Conservation (phyloP, 2,797 vertebrate species). For the Ctenochaetus hawaiiensis region DNA sequence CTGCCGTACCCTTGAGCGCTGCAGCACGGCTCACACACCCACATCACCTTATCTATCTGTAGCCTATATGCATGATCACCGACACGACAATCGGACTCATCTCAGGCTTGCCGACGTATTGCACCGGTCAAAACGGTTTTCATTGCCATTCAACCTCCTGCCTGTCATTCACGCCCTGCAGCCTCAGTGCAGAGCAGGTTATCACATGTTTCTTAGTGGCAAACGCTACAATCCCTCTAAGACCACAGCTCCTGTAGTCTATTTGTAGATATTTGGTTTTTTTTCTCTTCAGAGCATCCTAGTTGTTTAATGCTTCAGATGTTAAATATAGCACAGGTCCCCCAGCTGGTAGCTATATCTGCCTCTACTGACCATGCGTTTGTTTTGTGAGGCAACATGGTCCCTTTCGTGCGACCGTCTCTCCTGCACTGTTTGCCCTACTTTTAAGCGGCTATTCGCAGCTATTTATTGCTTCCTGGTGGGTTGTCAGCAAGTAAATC, state of each 20-base stretch:
- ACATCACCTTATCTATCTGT: constrained; percentile 40
- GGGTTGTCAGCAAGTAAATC: constrained; percentile 11
- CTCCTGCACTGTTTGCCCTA: constrained; percentile 66
- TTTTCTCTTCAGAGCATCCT: not conserved
- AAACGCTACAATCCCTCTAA: constrained; percentile 3
- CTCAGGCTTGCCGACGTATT: not conserved
- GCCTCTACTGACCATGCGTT: constrained; percentile 62
- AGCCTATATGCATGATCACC: constrained; percentile 29
- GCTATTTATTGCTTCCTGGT: constrained; percentile 35
- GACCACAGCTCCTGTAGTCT: constrained; percentile 14
- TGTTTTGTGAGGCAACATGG: constrained; percentile 48
- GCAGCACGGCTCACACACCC: constrained; percentile 60
- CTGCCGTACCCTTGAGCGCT: constrained; percentile 79
- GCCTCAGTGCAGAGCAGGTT: constrained; percentile 42
- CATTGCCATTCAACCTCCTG: constrained; percentile 37
- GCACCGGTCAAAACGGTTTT: constrained; percentile 10
- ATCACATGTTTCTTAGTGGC: constrained; percentile 33
- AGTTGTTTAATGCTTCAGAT: constrained; percentile 36
- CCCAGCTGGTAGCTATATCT: constrained; percentile 43
- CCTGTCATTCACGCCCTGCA: constrained; percentile 67
- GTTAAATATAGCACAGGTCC: constrained; percentile 70
- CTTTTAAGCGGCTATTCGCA: constrained; percentile 53
- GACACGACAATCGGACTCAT: not conserved
- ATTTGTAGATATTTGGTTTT: not conserved
- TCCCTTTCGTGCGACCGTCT: constrained; percentile 24